Evolutionary conservation across 1,140 invertebrate genomes (phyloP).

Genomic region (Telenomus remus): DNA sequence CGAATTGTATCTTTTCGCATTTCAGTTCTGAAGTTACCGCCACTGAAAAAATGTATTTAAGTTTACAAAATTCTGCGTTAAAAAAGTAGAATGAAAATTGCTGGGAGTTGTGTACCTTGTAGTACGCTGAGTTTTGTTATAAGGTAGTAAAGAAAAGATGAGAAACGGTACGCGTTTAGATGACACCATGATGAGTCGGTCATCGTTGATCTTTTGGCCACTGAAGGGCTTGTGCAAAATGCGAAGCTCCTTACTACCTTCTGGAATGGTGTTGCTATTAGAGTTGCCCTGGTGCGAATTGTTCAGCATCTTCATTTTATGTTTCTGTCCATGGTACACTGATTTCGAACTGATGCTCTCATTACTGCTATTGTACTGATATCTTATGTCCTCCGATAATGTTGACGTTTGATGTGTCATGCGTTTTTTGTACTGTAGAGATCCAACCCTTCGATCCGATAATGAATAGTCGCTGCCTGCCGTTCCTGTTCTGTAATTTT

Average conservation of each 20-base stretch:
- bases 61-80: neutral
- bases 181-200: slow-evolving; percentile 85
- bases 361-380: slow-evolving; percentile 82
- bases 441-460: slow-evolving; percentile 75
- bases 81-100: neutral
- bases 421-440: slow-evolving; percentile 75
- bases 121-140: slow-evolving; percentile 81
- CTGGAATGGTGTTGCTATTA: slow-evolving; percentile 70
- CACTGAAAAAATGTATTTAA: slow-evolving; percentile 3
- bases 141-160: slow-evolving; percentile 89
- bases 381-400: slow-evolving; percentile 76
- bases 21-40: slow-evolving; percentile 78
- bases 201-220: slow-evolving; percentile 82
- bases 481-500: slow-evolving; percentile 77
- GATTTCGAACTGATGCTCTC: slow-evolving; percentile 81
- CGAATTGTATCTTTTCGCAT: slow-evolving; percentile 84
- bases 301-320: slow-evolving; percentile 67
- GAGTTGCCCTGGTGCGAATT: slow-evolving; percentile 62
- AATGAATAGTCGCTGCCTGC: slow-evolving; percentile 77
- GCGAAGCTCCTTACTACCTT: slow-evolving; percentile 70
- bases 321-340: slow-evolving; percentile 64
- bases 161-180: slow-evolving; percentile 84
- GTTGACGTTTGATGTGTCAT: slow-evolving; percentile 76
- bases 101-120: slow-evolving; percentile 79
- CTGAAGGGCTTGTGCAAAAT: slow-evolving; percentile 75